Base-by-base conservation (phyloP, 2,113 vertebrate species). In the Perca schrenkii region DNA sequence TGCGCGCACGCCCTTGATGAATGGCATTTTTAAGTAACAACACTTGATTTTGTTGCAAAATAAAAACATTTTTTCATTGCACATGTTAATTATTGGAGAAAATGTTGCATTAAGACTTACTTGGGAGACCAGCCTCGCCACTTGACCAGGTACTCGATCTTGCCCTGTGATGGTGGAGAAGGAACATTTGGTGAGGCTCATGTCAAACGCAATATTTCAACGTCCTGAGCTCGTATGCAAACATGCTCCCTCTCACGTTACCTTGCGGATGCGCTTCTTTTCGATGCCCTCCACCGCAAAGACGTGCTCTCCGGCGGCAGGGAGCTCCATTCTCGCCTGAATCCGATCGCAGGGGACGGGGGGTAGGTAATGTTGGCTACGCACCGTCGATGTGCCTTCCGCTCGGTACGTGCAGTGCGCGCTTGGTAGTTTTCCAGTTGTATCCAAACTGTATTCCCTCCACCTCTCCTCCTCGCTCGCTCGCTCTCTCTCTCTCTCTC, bases 241-340 rank as follows among this genome's bases (percentile, higher is more conserved):
- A 54, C 74, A 53, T 19, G 70, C 71, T 4, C 56, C 52, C 28
- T 49, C 34, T 50, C 75, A 43, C 8, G 60, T 93, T 94, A 98
- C 97, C 97, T 97, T 98, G 89, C 97, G 96, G 86, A 97, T 94
- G 89, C 97, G 97, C 93, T 98, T 97, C 95, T 98, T 98, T 83
- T 98, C 97, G 93, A 98, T 98, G 95, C 97, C 97, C 93, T 98
- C 97, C 93, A 98, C 97, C 74, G 97, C 97, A 93, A 98, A 98
- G 95, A 98, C 97, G 79, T 98, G 97, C 94, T 98, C 97, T 83
- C 97, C 97, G 80, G 97, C 97, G 84, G 97, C 96, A 91, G 97
- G 97, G 91, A 98, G 96, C 96, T 98, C 97, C 97, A 98, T 98
- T 92, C 93, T 93, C 86, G 89, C 87, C 85, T 77, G 68, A 73